Evolutionary conservation across 2,888 invertebrate species (phyloP).

Genomic region (Helobdella robusta): DNA sequence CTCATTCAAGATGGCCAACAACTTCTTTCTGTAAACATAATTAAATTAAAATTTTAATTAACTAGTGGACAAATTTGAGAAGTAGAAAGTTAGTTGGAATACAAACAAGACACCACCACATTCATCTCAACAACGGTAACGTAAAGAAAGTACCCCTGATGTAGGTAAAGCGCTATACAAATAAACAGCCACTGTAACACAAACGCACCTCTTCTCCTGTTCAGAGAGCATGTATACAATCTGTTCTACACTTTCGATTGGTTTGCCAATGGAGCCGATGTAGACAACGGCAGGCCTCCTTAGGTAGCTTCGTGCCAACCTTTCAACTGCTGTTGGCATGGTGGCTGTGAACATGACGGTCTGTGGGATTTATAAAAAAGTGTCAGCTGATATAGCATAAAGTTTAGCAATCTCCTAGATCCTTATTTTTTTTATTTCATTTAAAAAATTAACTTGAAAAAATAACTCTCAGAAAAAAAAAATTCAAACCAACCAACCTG

Average conservation of each 20-base stretch:
- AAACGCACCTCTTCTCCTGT: slow-evolving; percentile 70
- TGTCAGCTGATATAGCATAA: background rate
- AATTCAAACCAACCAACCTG: slow-evolving; percentile 55
- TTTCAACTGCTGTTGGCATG: slow-evolving; percentile 95
- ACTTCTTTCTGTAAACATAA: slow-evolving; percentile 60
- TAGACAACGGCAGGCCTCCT: slow-evolving; percentile 92
- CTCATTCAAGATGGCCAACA: slow-evolving; percentile 74
- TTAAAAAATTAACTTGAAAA: background rate
- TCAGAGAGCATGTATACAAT: slow-evolving; percentile 90
- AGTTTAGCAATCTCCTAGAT: background rate
- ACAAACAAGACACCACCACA: too few relatives aligned
- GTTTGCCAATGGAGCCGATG: slow-evolving; percentile 91
- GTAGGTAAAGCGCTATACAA: too few relatives aligned
- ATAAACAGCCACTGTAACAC: too few relatives aligned
- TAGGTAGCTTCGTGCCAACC: slow-evolving; percentile 84
- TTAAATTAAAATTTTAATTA: too few relatives aligned
- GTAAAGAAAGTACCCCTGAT: too few relatives aligned
- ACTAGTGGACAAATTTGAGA: too few relatives aligned
- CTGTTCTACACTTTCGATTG: slow-evolving; percentile 94
- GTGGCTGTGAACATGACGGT: slow-evolving; percentile 99
- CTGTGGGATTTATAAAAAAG: slow-evolving; percentile 48
- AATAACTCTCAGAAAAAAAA: background rate
- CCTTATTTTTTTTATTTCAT: background rate
- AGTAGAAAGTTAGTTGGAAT: too few relatives aligned
- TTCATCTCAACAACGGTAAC: too few relatives aligned